phyloP scores from a whole-genome alignment of 2,888 invertebrate genomes.

The Congeria kusceri region DNA sequence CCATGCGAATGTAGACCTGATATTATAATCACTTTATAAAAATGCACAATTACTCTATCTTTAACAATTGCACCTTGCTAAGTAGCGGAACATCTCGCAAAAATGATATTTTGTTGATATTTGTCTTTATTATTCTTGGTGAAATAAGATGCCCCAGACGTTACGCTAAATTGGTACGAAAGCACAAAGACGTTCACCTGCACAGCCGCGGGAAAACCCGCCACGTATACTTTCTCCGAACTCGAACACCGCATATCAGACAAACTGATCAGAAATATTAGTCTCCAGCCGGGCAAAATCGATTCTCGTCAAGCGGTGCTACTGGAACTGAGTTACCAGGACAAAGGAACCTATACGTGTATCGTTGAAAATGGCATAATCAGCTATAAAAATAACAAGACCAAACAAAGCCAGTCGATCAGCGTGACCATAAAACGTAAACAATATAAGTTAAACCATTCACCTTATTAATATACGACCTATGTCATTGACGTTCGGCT shows the following conservation, averaged over 20 bases:
- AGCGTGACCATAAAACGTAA: neutral
- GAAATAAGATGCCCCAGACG: conserved; percentile 3
- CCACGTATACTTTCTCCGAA: neutral
- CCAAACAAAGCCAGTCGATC: neutral
- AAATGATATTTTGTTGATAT: neutral
- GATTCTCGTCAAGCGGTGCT: neutral
- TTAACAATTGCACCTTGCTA: too few relatives aligned
- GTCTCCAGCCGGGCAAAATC: too few relatives aligned
- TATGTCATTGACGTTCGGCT: too few relatives aligned
- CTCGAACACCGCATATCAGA: neutral
- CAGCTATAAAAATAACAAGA: neutral
- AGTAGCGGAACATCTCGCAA: neutral
- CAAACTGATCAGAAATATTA: neutral
- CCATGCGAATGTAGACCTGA: too few relatives aligned
- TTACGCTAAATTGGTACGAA: neutral
- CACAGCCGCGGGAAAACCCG: neutral
- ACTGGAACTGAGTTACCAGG: neutral
- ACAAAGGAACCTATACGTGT: conserved; percentile 1
- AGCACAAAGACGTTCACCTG: neutral
- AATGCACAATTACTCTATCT: too few relatives aligned
- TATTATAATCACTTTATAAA: too few relatives aligned
- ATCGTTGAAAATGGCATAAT: neutral
- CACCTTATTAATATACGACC: too few relatives aligned
- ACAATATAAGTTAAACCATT: too few relatives aligned
- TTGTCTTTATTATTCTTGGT: too few relatives aligned